These are phyloP conservation scores for Homalodisca vitripennis DNA, from an alignment of 1,140 invertebrate species.

Conservation along the genomic window DNA sequence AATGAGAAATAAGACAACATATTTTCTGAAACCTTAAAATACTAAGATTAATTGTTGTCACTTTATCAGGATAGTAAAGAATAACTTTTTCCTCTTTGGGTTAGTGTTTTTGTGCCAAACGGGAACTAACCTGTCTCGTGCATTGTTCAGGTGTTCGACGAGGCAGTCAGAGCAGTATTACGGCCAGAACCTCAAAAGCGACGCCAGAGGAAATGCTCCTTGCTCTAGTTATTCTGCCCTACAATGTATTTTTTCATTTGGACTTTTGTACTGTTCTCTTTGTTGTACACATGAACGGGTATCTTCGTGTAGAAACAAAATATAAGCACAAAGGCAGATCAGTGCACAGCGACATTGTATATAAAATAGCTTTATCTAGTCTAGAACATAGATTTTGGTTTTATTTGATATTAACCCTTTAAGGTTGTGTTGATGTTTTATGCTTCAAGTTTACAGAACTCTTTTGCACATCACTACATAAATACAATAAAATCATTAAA, in stretches of 20 bases:
- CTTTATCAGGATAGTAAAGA: no score
- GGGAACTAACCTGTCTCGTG: no score
- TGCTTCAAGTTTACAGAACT: no score
- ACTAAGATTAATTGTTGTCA: no score
- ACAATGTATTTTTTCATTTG: background rate
- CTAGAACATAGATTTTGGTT: background rate
- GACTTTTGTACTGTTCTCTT: background rate
- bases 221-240: conserved; percentile 62
- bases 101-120: no score
- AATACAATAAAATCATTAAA: no score
- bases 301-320: background rate
- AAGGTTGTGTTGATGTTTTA: no score
- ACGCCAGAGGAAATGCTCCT: conserved; percentile 86
- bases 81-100: no score
- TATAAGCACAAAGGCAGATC: background rate
- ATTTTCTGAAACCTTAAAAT: no score
- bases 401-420: no score
- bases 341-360: conserved; percentile 1
- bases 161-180: conserved; percentile 92
- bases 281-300: conserved; percentile 7
- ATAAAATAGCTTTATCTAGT: conserved; percentile 14
- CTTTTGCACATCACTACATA: no score
- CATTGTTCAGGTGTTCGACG: conserved; percentile 84
- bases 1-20: no score
- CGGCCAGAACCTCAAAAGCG: conserved; percentile 90